These are phyloP conservation scores for Drosophila ustulata DNA, from an alignment of 2,888 invertebrate species.

Conservation along the genomic window DNA sequence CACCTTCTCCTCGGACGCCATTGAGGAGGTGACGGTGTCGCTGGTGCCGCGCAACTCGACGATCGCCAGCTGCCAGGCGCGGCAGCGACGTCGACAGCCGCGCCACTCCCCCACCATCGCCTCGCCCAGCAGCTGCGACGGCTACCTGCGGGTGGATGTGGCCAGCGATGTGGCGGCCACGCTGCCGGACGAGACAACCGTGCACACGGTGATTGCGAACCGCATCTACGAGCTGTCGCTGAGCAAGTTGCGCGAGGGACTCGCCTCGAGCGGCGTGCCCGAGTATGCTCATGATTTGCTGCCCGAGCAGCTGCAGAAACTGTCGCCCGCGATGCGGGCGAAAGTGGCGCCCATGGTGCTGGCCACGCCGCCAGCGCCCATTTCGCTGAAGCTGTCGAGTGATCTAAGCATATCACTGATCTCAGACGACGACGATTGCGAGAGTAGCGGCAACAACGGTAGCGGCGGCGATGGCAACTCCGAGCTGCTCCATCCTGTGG, in stretches of 20 bases:
- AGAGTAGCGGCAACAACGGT: constrained; percentile 53
- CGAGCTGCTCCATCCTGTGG: constrained; percentile 51
- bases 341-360: constrained; percentile 70
- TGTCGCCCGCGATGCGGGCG: constrained; percentile 69
- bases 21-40: constrained; percentile 82
- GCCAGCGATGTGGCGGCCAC: constrained; percentile 56
- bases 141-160: constrained; percentile 60
- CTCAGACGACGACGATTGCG: constrained; percentile 83
- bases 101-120: constrained; percentile 1
- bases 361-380: constrained; percentile 74
- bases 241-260: constrained; percentile 82
- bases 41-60: constrained; percentile 78
- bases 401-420: constrained; percentile 84
- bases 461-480: constrained; percentile 6
- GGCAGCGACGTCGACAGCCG: constrained; percentile 33
- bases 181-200: constrained; percentile 82
- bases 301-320: constrained; percentile 70
- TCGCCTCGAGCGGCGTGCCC: constrained; percentile 81
- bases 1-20: constrained; percentile 54
- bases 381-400: constrained; percentile 80
- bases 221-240: constrained; percentile 83
- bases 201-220: constrained; percentile 84
- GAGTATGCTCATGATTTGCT: constrained; percentile 73
- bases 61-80: constrained; percentile 70
- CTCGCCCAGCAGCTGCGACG: constrained; percentile 26